phyloP scores from a whole-genome alignment of 2,888 invertebrate species.

The Caenorhabditis wallacei region DNA sequence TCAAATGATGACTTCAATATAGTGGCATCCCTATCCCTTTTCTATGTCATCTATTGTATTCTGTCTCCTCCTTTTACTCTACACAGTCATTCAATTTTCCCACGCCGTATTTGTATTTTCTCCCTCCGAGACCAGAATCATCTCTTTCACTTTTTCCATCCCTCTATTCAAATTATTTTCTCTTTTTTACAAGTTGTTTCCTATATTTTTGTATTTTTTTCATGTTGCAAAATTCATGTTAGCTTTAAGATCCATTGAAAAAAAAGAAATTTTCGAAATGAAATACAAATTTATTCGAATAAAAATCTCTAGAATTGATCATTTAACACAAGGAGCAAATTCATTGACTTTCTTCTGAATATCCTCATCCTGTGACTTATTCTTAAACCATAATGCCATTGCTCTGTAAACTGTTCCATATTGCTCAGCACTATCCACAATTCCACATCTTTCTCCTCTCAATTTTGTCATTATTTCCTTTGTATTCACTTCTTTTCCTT shows the following conservation, averaged over 20 bases:
- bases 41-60: no score
- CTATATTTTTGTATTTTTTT: no score
- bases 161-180: no score
- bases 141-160: neutral
- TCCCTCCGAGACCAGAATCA: slow-evolving; percentile 3
- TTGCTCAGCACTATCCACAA: slow-evolving; percentile 48
- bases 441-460: slow-evolving; percentile 35
- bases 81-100: slow-evolving; percentile 13
- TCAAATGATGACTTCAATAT: no score
- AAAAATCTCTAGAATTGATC: neutral
- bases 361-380: slow-evolving; percentile 28
- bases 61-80: neutral
- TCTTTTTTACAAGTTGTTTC: no score
- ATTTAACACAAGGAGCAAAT: slow-evolving; percentile 14
- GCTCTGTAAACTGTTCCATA: slow-evolving; percentile 30
- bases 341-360: slow-evolving; percentile 16
- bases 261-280: no score
- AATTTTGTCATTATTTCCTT: slow-evolving; percentile 31
- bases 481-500: slow-evolving; percentile 33
- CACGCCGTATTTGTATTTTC: slow-evolving; percentile 11
- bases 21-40: no score
- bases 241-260: no score
- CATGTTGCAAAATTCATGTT: no score
- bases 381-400: slow-evolving; percentile 39
- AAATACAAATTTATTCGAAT: no score